A percentile compares a stretch with the other conserved stretches of the same genome.
phyloP scores from a whole-genome alignment of 2,113 vertebrate genomes.

The Sphyrna mokarran region DNA sequence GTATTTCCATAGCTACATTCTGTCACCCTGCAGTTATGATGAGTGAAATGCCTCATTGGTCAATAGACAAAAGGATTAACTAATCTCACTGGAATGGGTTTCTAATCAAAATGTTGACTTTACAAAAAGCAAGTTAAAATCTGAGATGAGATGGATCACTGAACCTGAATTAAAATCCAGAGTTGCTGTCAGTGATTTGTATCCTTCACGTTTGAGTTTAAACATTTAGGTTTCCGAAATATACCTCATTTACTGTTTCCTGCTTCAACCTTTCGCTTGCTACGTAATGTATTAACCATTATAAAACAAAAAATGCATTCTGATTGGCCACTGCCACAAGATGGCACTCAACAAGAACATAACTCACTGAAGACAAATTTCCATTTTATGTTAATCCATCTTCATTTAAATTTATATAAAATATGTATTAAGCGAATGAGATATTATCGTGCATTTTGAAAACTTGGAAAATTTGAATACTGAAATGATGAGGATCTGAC shows the following conservation, averaged over 20 bases:
- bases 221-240: not conserved
- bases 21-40: not conserved
- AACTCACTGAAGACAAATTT: not conserved
- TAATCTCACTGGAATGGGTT: not conserved
- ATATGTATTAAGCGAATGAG: constrained; percentile 20
- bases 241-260: not conserved
- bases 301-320: not conserved
- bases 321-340: constrained; percentile 2
- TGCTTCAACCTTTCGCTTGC: not conserved
- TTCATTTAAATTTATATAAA: constrained; percentile 30
- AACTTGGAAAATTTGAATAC: not conserved
- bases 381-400: not conserved
- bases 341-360: constrained; percentile 14
- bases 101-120: not conserved
- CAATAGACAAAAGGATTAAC: not conserved
- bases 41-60: not conserved
- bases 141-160: not conserved
- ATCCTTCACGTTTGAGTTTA: not conserved
- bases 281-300: not conserved
- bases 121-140: not conserved
- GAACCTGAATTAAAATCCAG: not conserved
- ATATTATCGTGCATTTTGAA: not conserved
- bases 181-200: not conserved
- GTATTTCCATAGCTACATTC: not conserved
- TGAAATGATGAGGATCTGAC: not conserved